A percentile compares a stretch with the other conserved stretches of the same genome.
Evolutionary conservation across 2,797 vertebrate species (phyloP).

Genomic region (Phoeniculus purpureus): DNA sequence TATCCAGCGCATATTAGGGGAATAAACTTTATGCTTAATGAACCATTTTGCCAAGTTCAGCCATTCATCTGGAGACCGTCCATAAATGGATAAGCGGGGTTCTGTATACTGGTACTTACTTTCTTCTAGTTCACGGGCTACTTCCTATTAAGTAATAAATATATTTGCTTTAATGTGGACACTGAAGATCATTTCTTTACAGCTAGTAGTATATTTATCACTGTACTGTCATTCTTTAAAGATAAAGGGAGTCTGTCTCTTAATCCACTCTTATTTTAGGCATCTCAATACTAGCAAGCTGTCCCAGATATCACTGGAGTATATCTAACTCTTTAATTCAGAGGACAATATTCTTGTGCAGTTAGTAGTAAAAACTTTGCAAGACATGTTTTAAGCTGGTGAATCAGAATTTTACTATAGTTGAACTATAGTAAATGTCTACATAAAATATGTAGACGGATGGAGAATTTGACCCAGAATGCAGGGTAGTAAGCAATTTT

Average conservation of each 20-base stretch:
- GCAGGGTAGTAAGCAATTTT: not conserved
- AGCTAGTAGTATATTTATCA: conserved; percentile 3
- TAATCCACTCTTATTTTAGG: not conserved
- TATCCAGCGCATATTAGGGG: conserved; percentile 95
- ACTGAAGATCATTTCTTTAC: not conserved
- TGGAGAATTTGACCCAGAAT: not conserved
- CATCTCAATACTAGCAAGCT: not conserved
- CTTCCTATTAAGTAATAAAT: conserved; percentile 83
- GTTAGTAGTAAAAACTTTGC: not conserved
- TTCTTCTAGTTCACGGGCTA: conserved; percentile 89
- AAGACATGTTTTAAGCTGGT: not conserved
- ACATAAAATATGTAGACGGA: not conserved
- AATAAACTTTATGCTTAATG: conserved; percentile 93
- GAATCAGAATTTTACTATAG: not conserved
- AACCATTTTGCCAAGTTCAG: conserved; percentile 89
- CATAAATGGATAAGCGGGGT: conserved; percentile 94
- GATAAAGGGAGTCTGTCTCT: not conserved
- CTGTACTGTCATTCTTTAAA: not conserved
- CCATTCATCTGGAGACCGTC: conserved; percentile 90
- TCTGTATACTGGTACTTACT: conserved; percentile 96
- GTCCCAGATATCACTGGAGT: not conserved
- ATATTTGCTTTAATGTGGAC: conserved; percentile 40
- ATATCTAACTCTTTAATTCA: not conserved
- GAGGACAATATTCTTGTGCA: not conserved
- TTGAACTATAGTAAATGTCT: not conserved